These are phyloP conservation scores for Clupea harengus DNA, from an alignment of 2,113 vertebrate genomes.

Conservation along the genomic window DNA sequence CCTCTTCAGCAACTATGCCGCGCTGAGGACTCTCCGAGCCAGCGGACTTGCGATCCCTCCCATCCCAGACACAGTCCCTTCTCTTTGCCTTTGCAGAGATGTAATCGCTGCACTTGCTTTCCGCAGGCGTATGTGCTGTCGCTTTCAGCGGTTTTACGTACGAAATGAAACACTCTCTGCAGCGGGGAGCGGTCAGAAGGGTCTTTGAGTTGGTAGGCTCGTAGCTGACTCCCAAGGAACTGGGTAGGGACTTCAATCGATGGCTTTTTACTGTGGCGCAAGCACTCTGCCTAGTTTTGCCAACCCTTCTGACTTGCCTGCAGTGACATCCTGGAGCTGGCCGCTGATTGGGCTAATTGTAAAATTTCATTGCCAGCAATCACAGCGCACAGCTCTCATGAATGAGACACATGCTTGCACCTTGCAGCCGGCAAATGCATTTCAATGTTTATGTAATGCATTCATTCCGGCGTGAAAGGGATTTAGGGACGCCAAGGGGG, in stretches of 20 bases:
- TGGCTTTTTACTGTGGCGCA: conserved; percentile 59
- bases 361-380: conserved; percentile 53
- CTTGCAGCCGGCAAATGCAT: conserved; percentile 43
- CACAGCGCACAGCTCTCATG: conserved; percentile 36
- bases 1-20: conserved; percentile 53
- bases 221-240: conserved; percentile 51
- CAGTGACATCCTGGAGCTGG: conserved; percentile 69
- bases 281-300: conserved; percentile 62
- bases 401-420: conserved; percentile 44
- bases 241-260: conserved; percentile 53
- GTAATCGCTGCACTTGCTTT: conserved; percentile 27
- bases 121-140: conserved; percentile 29
- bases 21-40: conserved; percentile 61
- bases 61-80: conserved; percentile 63
- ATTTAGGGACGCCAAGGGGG: conserved; percentile 56
- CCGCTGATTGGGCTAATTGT: conserved; percentile 73
- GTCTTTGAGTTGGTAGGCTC: conserved; percentile 60
- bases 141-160: conserved; percentile 1
- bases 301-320: conserved; percentile 54
- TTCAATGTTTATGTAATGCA: conserved; percentile 54
- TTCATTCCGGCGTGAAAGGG: conserved; percentile 54
- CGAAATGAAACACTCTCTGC: conserved; percentile 23
- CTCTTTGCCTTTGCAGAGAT: conserved; percentile 44
- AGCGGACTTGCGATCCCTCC: conserved; percentile 55
- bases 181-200: conserved; percentile 22